Base-by-base conservation (phyloP, 2,888 invertebrate genomes). In the Mimas tiliae region DNA sequence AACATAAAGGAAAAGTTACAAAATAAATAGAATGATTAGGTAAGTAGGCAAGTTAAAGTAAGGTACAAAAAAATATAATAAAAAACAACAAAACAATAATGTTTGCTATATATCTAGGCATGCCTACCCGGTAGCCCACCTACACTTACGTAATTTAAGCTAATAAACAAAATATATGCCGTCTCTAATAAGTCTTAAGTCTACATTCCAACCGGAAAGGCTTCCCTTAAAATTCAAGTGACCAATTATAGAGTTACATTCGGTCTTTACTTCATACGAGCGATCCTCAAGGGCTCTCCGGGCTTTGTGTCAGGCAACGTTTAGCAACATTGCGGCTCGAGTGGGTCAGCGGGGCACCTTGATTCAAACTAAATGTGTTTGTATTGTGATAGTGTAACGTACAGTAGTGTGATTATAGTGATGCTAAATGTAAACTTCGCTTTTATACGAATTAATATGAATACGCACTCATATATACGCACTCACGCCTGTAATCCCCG, bases 211-310 rank as follows among this genome's bases (percentile, higher is more conserved):
- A 85, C 86, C 86, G 87, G 86, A 84, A 89, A 86, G 88, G 88
- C 82, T 81, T 86, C 87, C 84, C 83, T 88, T 84, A 86, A 87
- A 90, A 89, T 82, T 89, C 82, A 89, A 93, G 89, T 88, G 88
- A 89, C 88, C 90, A 91, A 93, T 93, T 93, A 91, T 79, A 78
- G 19, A 58, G 83, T 84, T 81, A 86, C 84, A 82, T 80, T 82
- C 79, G 80, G 83, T 82, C 83, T 82, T 82, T 82, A 81, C 81
- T 77, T 84, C 82, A 83, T 81, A 71, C 67, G 68, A 65, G 72
- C 72, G 73, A 69, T 76, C 79, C 75, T 81, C 76, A 72, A 86
- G 83, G 70, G 73, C 78, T 73, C 82, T 84, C 75, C 69, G 77
- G 70, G 67, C 74, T 77, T 80, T 81, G 81, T 83, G 74, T 72